A percentile compares a stretch with the other conserved stretches of the same genome.
Evolutionary conservation across 2,113 vertebrate genomes (phyloP).

Genomic region (Protobothrops flavoviridis): DNA sequence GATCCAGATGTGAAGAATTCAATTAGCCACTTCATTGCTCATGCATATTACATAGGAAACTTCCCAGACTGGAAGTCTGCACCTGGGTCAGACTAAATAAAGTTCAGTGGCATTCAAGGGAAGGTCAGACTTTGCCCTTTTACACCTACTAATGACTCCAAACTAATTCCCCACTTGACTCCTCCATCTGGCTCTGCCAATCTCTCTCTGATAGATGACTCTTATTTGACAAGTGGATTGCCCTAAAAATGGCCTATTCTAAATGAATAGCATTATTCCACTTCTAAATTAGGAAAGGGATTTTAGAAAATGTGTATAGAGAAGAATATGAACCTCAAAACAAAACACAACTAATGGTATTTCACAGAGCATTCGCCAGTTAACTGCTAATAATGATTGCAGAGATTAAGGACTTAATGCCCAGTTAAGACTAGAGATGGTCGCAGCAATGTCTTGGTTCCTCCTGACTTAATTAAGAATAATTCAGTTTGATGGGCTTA

Average conservation of each 20-base stretch:
- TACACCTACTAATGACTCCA: neutral
- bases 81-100: neutral
- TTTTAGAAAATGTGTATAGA: neutral
- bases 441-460: neutral
- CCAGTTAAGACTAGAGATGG: neutral
- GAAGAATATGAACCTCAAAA: neutral
- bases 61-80: neutral
- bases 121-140: neutral
- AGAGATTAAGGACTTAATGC: neutral
- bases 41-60: neutral
- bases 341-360: neutral
- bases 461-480: neutral
- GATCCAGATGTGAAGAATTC: neutral
- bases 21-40: neutral
- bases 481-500: neutral
- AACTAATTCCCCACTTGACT: neutral
- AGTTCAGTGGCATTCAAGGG: neutral
- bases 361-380: neutral
- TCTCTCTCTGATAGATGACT: neutral
- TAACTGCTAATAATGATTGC: neutral
- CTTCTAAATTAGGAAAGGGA: neutral
- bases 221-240: neutral
- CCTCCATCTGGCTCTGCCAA: neutral
- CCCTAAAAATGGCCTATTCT: neutral
- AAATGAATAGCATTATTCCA: neutral